Percentiles rank a stretch among this genome's conserved stretches.
Conservation (phyloP, 2,888 invertebrate species). For the Diloba caeruleocephala region DNA sequence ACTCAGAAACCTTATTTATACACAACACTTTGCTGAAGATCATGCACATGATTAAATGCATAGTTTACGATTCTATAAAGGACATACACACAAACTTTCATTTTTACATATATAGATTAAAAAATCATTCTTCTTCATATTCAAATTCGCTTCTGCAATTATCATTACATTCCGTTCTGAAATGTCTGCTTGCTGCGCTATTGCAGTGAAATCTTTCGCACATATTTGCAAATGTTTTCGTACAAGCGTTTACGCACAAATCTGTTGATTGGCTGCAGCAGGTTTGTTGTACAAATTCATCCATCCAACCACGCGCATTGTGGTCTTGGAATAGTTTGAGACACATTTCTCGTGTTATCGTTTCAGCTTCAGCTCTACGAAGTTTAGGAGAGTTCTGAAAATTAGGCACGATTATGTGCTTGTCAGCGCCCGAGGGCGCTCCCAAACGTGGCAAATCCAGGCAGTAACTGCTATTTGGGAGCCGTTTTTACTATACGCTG, state of each 20-base stretch:
- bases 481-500: too few species aligned
- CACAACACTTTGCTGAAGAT: too few species aligned
- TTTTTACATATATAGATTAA: too few species aligned
- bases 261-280: background rate
- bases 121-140: background rate
- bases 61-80: too few species aligned
- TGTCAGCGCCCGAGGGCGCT: too few species aligned
- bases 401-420: background rate
- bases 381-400: constrained; percentile 28
- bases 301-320: background rate
- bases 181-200: background rate
- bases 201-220: constrained; percentile 10
- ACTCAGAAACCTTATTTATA: too few species aligned
- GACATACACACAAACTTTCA: too few species aligned
- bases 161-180: constrained; percentile 8
- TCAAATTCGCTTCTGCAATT: constrained; percentile 13
- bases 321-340: constrained; percentile 5
- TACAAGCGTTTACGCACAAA: constrained; percentile 17
- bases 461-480: too few species aligned
- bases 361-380: constrained; percentile 14
- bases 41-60: too few species aligned
- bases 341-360: constrained; percentile 8
- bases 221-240: background rate
- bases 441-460: too few species aligned
- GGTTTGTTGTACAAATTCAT: constrained; percentile 9